These are phyloP conservation scores for Ischnus inquisitorius DNA, from an alignment of 2,888 invertebrate species.

Conservation along the genomic window DNA sequence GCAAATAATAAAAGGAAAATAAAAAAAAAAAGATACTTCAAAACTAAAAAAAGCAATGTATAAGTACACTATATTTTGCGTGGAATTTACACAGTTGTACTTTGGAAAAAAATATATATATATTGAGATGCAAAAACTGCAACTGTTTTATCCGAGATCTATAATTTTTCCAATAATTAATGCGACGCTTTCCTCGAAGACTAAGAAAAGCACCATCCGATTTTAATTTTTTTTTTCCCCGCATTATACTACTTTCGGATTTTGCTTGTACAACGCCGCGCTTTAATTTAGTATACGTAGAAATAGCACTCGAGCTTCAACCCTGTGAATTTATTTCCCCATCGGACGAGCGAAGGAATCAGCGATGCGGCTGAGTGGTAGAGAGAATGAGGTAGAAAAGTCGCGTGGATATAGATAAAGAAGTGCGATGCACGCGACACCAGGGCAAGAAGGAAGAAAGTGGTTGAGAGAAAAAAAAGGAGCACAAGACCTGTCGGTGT, in stretches of 20 bases:
- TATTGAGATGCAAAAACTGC: too few relatives aligned
- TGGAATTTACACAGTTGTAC: too few relatives aligned
- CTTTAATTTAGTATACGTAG: not conserved
- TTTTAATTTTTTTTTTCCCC: too few relatives aligned
- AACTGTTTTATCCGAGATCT: too few relatives aligned
- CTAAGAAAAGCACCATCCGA: too few relatives aligned
- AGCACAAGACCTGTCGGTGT: conserved; percentile 49
- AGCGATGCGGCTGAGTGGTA: conserved; percentile 3
- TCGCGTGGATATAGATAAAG: conserved; percentile 45
- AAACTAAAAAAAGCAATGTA: too few relatives aligned
- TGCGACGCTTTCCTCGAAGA: too few relatives aligned
- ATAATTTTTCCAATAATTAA: too few relatives aligned
- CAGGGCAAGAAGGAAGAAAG: conserved; percentile 3
- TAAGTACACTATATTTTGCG: too few relatives aligned
- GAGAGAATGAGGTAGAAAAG: conserved; percentile 37
- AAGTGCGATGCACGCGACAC: conserved; percentile 30
- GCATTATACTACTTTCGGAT: not conserved
- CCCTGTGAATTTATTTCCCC: not conserved
- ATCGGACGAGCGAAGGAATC: conserved; percentile 7
- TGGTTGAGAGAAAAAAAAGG: conserved; percentile 30
- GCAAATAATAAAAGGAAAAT: too few relatives aligned
- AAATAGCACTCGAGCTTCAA: conserved; percentile 1
- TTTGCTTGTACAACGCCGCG: conserved; percentile 5
- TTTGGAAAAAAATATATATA: too few relatives aligned
- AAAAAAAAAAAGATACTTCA: too few relatives aligned